Evolutionary conservation across 2,888 invertebrate species (phyloP).

Genomic region (Drosophila kambysellisi): DNA sequence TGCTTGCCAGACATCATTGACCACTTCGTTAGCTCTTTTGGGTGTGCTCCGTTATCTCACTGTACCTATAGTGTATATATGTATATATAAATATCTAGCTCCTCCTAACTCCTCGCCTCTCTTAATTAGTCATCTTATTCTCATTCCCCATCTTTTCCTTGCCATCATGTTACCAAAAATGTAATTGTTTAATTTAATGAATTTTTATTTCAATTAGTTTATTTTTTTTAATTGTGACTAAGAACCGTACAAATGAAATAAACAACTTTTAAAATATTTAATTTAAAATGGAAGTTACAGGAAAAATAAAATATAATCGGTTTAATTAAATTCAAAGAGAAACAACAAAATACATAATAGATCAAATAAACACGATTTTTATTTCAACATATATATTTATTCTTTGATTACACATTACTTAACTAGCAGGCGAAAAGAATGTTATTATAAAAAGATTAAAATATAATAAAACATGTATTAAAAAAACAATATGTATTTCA

Average conservation of each 20-base stretch:
- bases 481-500: not conserved
- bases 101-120: not conserved
- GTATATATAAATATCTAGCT: too few relatives aligned
- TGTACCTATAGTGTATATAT: too few relatives aligned
- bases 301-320: not conserved
- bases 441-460: not conserved
- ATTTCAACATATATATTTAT: not conserved
- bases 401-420: not conserved
- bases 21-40: constrained; percentile 36
- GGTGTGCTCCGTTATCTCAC: constrained; percentile 7
- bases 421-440: not conserved
- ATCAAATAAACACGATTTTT: not conserved
- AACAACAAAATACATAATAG: not conserved
- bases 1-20: constrained; percentile 44
- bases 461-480: not conserved
- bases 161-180: not conserved
- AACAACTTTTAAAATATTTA: rapidly evolving
- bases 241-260: not conserved
- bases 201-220: not conserved
- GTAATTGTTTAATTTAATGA: not conserved
- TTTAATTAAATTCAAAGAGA: not conserved
- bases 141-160: not conserved
- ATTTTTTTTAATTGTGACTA: not conserved
- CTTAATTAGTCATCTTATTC: not conserved
- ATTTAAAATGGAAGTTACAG: not conserved